Evolutionary conservation across 1,140 invertebrate genomes (phyloP), one percentile per base, ranked within the genome.

Genomic region (Drosophila watanabei): DNA sequence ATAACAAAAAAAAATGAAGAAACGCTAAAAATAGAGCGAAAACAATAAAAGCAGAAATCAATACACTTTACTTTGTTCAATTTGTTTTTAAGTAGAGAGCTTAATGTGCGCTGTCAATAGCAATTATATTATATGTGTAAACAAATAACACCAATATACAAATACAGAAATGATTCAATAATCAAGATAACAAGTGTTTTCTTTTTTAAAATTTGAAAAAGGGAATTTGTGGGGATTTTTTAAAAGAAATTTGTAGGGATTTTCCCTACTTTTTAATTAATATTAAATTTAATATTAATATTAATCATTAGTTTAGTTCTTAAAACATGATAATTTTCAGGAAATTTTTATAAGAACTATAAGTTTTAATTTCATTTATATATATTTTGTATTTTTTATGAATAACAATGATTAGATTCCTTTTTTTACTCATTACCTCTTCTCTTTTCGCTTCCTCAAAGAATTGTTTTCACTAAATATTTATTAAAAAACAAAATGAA

Each of bases 81-180:
- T 68, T 83, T 79, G 79, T 83, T 88, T 56, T 85, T 86, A 88
- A 88, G 85, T 88, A 88, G 84, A 79, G 84, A 88, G 85, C 85
- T 88, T 88, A 84, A 89, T 89, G 84, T 88, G 85, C 81, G 81
- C 85, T 85, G 85, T 88, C 81, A 88, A 89, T 88, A 88, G 85
- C 85, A 81, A 82, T 59, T 86, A 81, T 57, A 82, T 59, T 86
- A 81, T 46, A 69, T 80, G 64, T 75, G 51, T 80, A 82, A 62
- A 65, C 60, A 69, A 56, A 71, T 84, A 88, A 88, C 85, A 88
- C 84, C 84, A 87, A 87, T 87, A 87, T 87, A 87, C 79, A 86
- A 56, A 81, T 76, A 73, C 46, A 86, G 24, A 56, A 56, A 76
- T 78, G 72, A 87, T 75, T 83, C 81, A 89, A 84, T 83, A 88